phyloP scores from a whole-genome alignment of 2,113 vertebrate species.

The Amblyopsis rosae region DNA sequence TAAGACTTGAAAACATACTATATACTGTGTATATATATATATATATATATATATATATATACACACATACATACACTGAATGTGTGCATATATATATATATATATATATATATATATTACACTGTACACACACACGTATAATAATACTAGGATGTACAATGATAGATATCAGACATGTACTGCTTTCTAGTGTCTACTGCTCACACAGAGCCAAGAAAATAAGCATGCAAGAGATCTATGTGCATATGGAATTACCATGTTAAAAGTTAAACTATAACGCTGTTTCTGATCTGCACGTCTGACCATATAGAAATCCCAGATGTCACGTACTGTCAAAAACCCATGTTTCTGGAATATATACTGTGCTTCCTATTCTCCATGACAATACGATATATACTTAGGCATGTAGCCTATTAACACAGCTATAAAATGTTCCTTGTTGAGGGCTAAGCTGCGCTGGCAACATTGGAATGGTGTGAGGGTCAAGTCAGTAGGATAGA shows the following conservation, averaged over 20 bases:
- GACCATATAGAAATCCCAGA: constrained; percentile 29
- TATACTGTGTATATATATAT: constrained; percentile 32
- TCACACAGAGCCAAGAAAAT: constrained; percentile 63
- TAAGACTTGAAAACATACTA: constrained; percentile 55
- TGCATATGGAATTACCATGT: constrained; percentile 67
- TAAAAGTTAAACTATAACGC: constrained; percentile 39
- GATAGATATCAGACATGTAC: constrained; percentile 59
- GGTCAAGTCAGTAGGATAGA: not conserved
- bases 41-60: constrained; percentile 53
- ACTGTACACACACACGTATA: constrained; percentile 33
- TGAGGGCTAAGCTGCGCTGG: constrained; percentile 24
- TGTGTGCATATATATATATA: constrained; percentile 57
- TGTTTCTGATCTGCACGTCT: constrained; percentile 43
- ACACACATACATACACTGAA: too few relatives aligned
- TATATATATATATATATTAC: constrained; percentile 52
- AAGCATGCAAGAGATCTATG: constrained; percentile 70
- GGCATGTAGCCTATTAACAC: constrained; percentile 38
- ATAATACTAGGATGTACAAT: constrained; percentile 69
- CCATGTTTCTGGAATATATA: constrained; percentile 8
- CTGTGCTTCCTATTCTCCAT: constrained; percentile 31
- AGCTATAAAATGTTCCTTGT: constrained; percentile 30
- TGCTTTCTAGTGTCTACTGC: constrained; percentile 65
- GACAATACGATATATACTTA: constrained; percentile 9
- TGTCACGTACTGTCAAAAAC: constrained; percentile 21
- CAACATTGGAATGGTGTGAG: constrained; percentile 23